A percentile compares a stretch with the other conserved stretches of the same genome.
Evolutionary conservation across 2,113 vertebrate genomes (phyloP).

Genomic region (Amphilophus citrinellus): DNA sequence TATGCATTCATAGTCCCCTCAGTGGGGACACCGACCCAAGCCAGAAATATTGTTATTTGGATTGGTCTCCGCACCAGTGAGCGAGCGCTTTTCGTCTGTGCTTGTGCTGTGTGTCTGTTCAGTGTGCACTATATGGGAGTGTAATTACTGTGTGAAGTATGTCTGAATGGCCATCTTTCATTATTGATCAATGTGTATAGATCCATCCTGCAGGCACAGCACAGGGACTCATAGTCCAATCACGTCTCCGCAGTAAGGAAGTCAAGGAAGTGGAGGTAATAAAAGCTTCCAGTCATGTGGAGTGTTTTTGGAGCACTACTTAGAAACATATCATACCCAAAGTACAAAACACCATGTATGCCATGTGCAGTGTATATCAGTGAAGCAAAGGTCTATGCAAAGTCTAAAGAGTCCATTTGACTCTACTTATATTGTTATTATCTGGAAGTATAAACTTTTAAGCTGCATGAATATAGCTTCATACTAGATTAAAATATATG

Average conservation of each 20-base stretch:
- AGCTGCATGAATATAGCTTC: too few relatives aligned
- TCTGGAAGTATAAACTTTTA: too few relatives aligned
- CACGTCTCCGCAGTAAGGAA: slow-evolving; percentile 13
- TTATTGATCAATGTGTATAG: slow-evolving; percentile 50
- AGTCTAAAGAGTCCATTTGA: not conserved
- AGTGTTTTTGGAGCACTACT: not conserved
- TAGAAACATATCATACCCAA: slow-evolving; percentile 7
- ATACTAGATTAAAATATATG: too few relatives aligned
- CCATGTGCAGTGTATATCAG: not conserved
- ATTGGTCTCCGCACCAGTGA: slow-evolving; percentile 2
- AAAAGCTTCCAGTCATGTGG: slow-evolving; percentile 25
- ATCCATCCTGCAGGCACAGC: slow-evolving; percentile 26
- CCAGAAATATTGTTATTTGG: slow-evolving; percentile 1
- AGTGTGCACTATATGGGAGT: slow-evolving; percentile 10
- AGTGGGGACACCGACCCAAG: not conserved
- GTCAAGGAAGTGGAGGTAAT: slow-evolving; percentile 5
- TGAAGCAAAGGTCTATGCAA: not conserved
- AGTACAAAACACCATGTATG: not conserved
- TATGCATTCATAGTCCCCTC: not conserved
- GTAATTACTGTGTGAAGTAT: slow-evolving; percentile 23
- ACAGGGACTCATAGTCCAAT: slow-evolving; percentile 23
- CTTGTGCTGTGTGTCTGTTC: not conserved
- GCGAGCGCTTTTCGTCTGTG: not conserved
- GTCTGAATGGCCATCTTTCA: slow-evolving; percentile 6
- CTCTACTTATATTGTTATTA: not conserved